These are phyloP conservation scores for Bombus affinis DNA, from an alignment of 1,140 invertebrate species.

Conservation along the genomic window DNA sequence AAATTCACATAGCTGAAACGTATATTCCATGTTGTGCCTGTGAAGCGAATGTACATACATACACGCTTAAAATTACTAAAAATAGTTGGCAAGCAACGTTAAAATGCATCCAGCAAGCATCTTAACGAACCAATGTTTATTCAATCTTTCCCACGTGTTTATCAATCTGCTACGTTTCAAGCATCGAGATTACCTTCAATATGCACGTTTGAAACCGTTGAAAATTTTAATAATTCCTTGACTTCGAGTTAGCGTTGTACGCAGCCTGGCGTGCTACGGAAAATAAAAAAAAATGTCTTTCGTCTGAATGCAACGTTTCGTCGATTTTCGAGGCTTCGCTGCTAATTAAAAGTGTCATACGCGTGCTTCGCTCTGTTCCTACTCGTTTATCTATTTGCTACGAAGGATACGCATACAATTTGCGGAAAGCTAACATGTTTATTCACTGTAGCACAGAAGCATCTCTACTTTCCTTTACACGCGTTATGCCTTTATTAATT, in stretches of 20 bases:
- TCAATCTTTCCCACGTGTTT: slow-evolving; percentile 27
- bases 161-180: background rate
- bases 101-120: background rate
- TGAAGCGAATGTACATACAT: background rate
- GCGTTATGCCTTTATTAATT: background rate
- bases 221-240: background rate
- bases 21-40: background rate
- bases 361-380: too few species aligned
- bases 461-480: too few species aligned
- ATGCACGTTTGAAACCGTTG: background rate
- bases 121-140: slow-evolving; percentile 18
- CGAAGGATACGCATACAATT: too few species aligned
- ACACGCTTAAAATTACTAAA: background rate
- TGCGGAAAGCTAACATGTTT: too few species aligned
- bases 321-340: too few species aligned
- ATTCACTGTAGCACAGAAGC: too few species aligned
- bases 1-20: background rate
- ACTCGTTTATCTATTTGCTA: too few species aligned
- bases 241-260: background rate
- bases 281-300: fast-evolving
- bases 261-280: too few species aligned
- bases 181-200: background rate
- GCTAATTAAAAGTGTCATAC: too few species aligned
- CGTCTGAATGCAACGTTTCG: background rate
- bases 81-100: background rate